Conservation (phyloP, 2,113 vertebrate genomes). For the Casuarius casuarius region DNA sequence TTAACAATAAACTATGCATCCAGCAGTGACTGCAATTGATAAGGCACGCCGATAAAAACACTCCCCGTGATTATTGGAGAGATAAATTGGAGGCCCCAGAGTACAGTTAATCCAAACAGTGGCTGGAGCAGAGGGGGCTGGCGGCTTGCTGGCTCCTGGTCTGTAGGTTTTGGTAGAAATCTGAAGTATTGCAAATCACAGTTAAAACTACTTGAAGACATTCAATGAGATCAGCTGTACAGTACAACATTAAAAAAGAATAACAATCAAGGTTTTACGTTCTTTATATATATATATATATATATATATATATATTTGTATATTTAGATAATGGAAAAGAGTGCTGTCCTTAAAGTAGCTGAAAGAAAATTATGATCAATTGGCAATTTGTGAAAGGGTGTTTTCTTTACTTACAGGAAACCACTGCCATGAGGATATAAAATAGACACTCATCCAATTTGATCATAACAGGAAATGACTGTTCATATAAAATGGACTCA, state of each 20-base stretch:
- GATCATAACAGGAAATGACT: slow-evolving; percentile 17
- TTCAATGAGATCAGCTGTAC: not conserved
- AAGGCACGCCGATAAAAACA: not conserved
- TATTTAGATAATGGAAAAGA: not conserved
- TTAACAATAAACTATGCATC: slow-evolving; percentile 25
- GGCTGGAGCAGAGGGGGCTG: not conserved
- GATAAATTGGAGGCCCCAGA: not conserved
- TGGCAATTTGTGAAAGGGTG: not conserved
- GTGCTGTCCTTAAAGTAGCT: not conserved
- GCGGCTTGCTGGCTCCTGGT: not conserved
- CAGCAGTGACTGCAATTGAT: not conserved
- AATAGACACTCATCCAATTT: not conserved
- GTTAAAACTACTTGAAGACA: not conserved
- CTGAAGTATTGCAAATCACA: not conserved
- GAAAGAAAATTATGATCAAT: not conserved
- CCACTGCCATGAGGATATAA: not conserved
- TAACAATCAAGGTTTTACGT: not conserved
- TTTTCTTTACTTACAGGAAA: slow-evolving; percentile 65
- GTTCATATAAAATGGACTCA: not conserved
- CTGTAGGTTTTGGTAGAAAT: not conserved
- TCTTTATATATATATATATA: not conserved
- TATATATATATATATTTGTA: not conserved
- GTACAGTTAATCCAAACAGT: not conserved
- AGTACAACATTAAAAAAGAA: not conserved
- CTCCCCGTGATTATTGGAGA: slow-evolving; percentile 7